Evolutionary conservation across 2,888 invertebrate genomes (phyloP).

Genomic region (Dicycla oo): DNA sequence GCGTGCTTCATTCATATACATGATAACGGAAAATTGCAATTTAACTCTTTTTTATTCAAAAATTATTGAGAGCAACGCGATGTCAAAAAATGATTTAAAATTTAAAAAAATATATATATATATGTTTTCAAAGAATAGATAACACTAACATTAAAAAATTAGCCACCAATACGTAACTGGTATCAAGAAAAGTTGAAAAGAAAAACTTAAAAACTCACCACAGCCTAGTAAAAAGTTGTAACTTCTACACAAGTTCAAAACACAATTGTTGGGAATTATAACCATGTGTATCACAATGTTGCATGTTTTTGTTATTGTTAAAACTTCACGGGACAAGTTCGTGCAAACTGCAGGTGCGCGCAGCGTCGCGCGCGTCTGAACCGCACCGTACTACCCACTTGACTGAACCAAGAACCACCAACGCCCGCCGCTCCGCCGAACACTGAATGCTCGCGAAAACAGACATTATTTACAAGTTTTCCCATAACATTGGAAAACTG

Average conservation of each 20-base stretch:
- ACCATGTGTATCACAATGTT: slow-evolving; percentile 19
- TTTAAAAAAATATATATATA: too few species aligned
- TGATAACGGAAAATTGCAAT: slow-evolving; percentile 10
- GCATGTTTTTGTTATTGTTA: slow-evolving; percentile 25
- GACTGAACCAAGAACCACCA: slow-evolving; percentile 40
- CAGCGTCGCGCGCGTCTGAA: slow-evolving; percentile 25
- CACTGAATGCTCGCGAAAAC: slow-evolving; percentile 35
- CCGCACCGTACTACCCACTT: slow-evolving; percentile 10
- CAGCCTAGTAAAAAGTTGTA: neutral
- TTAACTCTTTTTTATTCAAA: slow-evolving; percentile 13
- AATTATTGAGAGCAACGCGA: slow-evolving; percentile 4
- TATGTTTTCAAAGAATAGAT: neutral
- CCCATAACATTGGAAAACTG: slow-evolving; percentile 36
- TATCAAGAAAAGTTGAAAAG: neutral
- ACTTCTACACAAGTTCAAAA: slow-evolving; percentile 10
- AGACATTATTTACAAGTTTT: slow-evolving; percentile 29
- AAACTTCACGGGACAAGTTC: slow-evolving; percentile 42
- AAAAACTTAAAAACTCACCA: slow-evolving; percentile 37
- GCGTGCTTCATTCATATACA: neutral
- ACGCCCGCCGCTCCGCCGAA: slow-evolving; percentile 6
- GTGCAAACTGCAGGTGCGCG: neutral
- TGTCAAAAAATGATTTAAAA: neutral
- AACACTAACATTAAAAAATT: neutral
- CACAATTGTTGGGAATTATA: slow-evolving; percentile 25
- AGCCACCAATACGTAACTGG: neutral